These are phyloP conservation scores for Erpornis zantholeuca DNA, from an alignment of 2,113 vertebrate species.

Conservation along the genomic window DNA sequence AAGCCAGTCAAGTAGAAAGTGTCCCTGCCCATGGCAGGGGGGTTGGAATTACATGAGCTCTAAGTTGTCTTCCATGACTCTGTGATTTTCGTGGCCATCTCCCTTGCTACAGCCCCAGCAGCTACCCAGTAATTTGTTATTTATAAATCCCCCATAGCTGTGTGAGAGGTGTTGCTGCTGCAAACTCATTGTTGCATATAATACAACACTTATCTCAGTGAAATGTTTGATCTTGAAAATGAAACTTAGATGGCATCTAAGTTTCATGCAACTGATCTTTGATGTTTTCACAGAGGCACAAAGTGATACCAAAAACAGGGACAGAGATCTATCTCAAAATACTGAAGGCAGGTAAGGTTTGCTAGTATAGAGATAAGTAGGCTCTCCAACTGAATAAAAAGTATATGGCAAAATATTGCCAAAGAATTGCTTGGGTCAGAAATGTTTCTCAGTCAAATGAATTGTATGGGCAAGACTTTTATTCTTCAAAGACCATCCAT, in stretches of 20 bases:
- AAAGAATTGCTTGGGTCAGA: not conserved
- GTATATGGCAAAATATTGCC: not conserved
- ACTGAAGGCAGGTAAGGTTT: not conserved
- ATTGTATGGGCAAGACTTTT: not conserved
- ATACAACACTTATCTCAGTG: not conserved
- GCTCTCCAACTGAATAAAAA: not conserved
- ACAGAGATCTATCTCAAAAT: not conserved
- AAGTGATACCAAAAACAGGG: not conserved
- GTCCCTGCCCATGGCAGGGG: not conserved
- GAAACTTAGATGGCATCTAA: not conserved
- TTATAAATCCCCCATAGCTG: rapidly evolving
- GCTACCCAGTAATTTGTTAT: not conserved
- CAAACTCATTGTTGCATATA: not conserved
- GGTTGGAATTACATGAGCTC: not conserved
- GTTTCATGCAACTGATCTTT: not conserved
- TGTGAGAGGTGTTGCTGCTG: not conserved
- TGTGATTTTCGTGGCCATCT: not conserved
- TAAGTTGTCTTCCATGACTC: not conserved
- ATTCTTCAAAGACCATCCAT: not conserved
- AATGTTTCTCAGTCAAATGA: not conserved
- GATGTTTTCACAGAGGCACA: not conserved
- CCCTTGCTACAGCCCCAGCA: not conserved
- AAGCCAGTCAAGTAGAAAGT: not conserved
- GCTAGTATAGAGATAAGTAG: not conserved
- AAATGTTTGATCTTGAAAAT: not conserved